phyloP scores from a whole-genome alignment of 2,797 vertebrate species.

The Vespertilio murinus region DNA sequence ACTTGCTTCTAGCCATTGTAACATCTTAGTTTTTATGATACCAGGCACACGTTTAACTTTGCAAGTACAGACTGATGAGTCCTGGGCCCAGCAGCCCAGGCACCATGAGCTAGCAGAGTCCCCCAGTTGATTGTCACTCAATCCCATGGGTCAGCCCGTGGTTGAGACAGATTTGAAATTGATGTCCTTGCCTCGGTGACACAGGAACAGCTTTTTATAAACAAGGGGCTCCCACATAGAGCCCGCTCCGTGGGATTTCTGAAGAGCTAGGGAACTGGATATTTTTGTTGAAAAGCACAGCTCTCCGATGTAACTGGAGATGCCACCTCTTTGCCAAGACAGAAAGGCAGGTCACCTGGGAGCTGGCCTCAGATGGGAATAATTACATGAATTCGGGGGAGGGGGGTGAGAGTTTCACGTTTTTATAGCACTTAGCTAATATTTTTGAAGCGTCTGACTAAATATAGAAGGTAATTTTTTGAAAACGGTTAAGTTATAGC shows the following conservation, averaged over 20 bases:
- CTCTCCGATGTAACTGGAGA: not conserved
- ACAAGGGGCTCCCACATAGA: not conserved
- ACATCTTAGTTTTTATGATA: not conserved
- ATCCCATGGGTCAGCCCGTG: not conserved
- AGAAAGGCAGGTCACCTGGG: not conserved
- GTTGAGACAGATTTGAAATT: slow-evolving; percentile 32
- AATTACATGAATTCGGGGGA: not conserved
- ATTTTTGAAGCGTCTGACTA: not conserved
- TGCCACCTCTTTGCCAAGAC: not conserved
- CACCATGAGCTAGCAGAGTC: not conserved
- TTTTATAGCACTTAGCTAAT: not conserved
- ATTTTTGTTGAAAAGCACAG: slow-evolving; percentile 4
- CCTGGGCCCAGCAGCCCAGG: not conserved
- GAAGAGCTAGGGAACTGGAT: not conserved
- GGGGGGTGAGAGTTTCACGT: not conserved
- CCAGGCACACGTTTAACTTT: not conserved
- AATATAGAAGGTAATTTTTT: not conserved
- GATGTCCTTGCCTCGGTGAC: not conserved
- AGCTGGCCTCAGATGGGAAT: not conserved
- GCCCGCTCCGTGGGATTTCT: not conserved
- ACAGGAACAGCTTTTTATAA: slow-evolving; percentile 2
- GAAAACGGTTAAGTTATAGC: not conserved
- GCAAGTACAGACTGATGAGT: not conserved
- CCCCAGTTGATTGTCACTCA: not conserved
- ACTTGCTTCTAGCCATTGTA: not conserved